phyloP scores from a whole-genome alignment of 2,113 vertebrate genomes.

The Melanerpes aurifrons region DNA sequence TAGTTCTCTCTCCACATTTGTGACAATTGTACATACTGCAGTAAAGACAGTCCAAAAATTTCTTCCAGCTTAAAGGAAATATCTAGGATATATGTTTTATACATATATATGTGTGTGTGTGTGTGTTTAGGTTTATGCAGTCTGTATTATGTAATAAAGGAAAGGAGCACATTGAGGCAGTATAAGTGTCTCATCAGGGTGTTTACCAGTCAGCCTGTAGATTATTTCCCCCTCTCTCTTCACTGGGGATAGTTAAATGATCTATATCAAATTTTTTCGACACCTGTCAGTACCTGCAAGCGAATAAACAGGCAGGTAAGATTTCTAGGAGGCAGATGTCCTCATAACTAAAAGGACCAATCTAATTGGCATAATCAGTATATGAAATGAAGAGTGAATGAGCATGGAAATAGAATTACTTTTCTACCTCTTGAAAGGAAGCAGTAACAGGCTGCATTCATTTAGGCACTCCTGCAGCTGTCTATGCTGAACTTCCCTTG shows the following conservation, averaged over 20 bases:
- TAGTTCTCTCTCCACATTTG: not conserved
- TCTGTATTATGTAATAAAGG: not conserved
- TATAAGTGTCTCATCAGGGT: not conserved
- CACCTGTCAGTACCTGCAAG: constrained; percentile 39
- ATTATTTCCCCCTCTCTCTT: not conserved
- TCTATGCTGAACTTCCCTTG: not conserved
- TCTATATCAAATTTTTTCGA: not conserved
- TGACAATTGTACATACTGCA: not conserved
- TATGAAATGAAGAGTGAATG: constrained; percentile 13
- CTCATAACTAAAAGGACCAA: rapidly evolving
- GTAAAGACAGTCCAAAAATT: not conserved
- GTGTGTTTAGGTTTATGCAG: not conserved
- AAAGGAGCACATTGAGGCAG: not conserved
- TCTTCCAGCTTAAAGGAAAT: not conserved
- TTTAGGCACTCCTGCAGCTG: not conserved
- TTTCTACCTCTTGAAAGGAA: not conserved
- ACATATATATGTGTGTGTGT: not conserved
- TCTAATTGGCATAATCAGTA: constrained; percentile 23
- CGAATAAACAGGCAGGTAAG: not conserved
- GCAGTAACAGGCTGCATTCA: not conserved
- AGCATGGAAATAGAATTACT: constrained; percentile 12
- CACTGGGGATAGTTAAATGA: not conserved
- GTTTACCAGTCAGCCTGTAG: not conserved
- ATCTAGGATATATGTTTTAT: not conserved
- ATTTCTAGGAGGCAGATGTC: constrained; percentile 29